Evolutionary conservation across 2,113 vertebrate species (phyloP).

Genomic region (Holacanthus passer): DNA sequence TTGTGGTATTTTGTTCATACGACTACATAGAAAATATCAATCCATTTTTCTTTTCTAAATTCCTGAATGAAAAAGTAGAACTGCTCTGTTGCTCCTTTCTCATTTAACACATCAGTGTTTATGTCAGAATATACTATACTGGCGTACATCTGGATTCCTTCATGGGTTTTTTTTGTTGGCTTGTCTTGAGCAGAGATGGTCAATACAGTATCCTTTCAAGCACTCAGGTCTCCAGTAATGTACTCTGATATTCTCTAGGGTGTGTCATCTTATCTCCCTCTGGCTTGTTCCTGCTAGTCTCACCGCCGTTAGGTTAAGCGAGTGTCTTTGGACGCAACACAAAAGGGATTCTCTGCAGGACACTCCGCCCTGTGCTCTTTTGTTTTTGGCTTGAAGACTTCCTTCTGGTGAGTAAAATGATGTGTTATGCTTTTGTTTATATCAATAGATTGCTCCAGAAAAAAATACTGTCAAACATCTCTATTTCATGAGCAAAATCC

Average conservation of each 20-base stretch:
- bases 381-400: constrained; percentile 8
- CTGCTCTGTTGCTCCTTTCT: background rate
- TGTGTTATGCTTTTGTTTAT: background rate
- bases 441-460: background rate
- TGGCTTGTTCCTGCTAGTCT: background rate
- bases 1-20: background rate
- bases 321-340: background rate
- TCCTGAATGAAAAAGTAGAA: background rate
- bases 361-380: background rate
- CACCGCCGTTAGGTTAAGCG: background rate
- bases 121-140: background rate
- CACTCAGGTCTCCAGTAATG: constrained; percentile 63
- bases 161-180: background rate
- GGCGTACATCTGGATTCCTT: background rate
- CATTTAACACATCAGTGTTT: background rate
- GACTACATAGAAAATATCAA: background rate
- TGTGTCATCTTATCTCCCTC: constrained; percentile 28
- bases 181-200: background rate
- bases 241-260: constrained; percentile 57
- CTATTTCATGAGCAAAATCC: background rate
- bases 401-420: constrained; percentile 54
- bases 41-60: background rate
- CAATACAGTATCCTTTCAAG: constrained; percentile 68
- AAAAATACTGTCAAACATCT: background rate
- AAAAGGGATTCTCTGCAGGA: constrained; percentile 10